Evolutionary conservation across 2,797 vertebrate species (phyloP), one percentile per base, ranked within the genome.

Genomic region (Petrocephalus sullivani): DNA sequence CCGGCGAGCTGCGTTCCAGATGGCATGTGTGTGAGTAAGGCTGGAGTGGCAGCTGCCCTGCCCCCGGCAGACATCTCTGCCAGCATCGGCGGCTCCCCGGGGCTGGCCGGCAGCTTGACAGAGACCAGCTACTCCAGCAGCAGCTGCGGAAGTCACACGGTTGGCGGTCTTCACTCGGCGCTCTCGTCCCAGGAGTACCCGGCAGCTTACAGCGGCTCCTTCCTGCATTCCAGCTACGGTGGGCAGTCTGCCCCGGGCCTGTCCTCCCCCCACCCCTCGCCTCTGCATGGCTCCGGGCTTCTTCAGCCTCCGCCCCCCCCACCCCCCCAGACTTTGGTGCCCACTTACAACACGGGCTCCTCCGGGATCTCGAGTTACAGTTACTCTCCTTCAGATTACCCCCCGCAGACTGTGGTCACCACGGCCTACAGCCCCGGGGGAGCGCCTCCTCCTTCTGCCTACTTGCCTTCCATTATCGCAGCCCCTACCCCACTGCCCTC

Each of bases 151-250:
- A 98, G 97, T 94, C 98, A 99, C 95, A 95, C 96, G 0, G 97
- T 97, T 91, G 96, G 97, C 89, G 96, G 96, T 91, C 97, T 99
- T 90, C 98, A 99, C 93, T 97, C 98, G 92, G 97, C 97, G 91
- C 97, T 99, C 93, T 95, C 97, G 88, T 97, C 98, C 98, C 98
- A 99, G 97, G 98, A 99, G 97, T 99, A 99, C 41, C 96, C 96
- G 90, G 92, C 97, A 86, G 96, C 97, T 94, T 99, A 99, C 96
- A 99, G 97, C 1, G 97, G 98, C 91, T 98, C 98, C 0, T 99
- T 99, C 94, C 93, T 99, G 94, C 98, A 99, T 96, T 97, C 97
- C 86, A 97, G 96, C 88, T 99, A 99, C 93, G 97, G 97, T 0
- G 95, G 98, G 90, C 98, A 99, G 95, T 96, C 96, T 90, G 96